Evolutionary conservation across 2,797 vertebrate genomes (phyloP).

Genomic region (Lateolabrax maculatus): DNA sequence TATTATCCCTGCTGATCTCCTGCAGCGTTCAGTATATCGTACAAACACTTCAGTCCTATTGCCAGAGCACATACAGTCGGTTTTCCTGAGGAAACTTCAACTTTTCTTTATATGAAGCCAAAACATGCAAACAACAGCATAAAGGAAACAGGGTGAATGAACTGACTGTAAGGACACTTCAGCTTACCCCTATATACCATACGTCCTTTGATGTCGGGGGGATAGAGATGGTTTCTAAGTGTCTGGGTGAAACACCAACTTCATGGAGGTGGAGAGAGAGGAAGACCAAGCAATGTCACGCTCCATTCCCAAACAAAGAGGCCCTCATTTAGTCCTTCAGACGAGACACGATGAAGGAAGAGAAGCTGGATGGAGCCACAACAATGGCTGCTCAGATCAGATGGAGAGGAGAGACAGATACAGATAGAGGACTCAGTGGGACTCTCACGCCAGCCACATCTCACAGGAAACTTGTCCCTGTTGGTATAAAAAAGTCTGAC

Average conservation of each 20-base stretch:
- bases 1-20: slow-evolving; percentile 50
- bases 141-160: slow-evolving; percentile 10
- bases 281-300: slow-evolving; percentile 29
- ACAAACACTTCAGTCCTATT: slow-evolving; percentile 12
- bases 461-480: neutral
- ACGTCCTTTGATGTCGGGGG: slow-evolving; percentile 53
- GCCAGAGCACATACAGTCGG: neutral
- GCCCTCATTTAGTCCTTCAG: slow-evolving; percentile 45
- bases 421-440: neutral
- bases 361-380: slow-evolving; percentile 13
- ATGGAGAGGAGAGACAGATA: slow-evolving; percentile 6
- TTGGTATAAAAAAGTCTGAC: neutral
- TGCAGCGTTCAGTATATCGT: neutral
- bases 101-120: slow-evolving; percentile 4
- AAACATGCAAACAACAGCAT: slow-evolving; percentile 6
- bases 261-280: slow-evolving; percentile 1
- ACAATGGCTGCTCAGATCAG: slow-evolving; percentile 47
- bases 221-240: slow-evolving; percentile 39
- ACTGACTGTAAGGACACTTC: neutral
- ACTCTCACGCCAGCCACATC: neutral
- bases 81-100: neutral
- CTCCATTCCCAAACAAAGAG: slow-evolving; percentile 53
- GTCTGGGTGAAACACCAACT: slow-evolving; percentile 38
- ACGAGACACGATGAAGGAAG: slow-evolving; percentile 21
- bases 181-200: slow-evolving; percentile 11